Evolutionary conservation across 1,140 invertebrate genomes (phyloP).

Genomic region (Anastrepha ludens): DNA sequence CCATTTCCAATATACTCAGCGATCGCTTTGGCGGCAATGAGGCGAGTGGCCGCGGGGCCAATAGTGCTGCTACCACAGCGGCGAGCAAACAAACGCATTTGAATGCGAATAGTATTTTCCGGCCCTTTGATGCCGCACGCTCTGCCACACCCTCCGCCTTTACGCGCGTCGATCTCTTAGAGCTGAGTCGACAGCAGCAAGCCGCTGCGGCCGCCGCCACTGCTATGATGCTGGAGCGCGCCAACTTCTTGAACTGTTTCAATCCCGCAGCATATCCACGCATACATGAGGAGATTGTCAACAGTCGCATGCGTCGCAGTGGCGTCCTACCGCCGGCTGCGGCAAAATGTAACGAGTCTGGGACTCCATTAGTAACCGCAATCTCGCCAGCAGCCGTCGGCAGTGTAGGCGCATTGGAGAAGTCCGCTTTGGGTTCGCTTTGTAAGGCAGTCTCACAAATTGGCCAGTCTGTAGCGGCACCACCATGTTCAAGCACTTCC

Average conservation of each 20-base stretch:
- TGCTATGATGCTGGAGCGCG: constrained; percentile 72
- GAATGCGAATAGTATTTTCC: constrained; percentile 64
- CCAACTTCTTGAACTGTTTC: constrained; percentile 72
- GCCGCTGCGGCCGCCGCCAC: constrained; percentile 69
- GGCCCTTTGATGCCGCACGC: constrained; percentile 69
- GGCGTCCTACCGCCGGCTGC: constrained; percentile 55
- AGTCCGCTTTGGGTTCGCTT: constrained; percentile 76
- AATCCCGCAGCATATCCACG: constrained; percentile 72
- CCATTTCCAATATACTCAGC: constrained; percentile 73
- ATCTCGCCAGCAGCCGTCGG: constrained; percentile 31
- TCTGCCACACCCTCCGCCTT: constrained; percentile 70
- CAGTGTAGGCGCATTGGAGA: constrained; percentile 58
- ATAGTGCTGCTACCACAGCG: background rate
- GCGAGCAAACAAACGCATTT: constrained; percentile 23
- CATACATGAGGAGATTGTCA: constrained; percentile 72
- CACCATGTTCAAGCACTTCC: constrained; percentile 55
- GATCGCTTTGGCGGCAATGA: constrained; percentile 69
- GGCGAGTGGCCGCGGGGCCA: constrained; percentile 6
- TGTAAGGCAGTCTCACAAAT: constrained; percentile 80
- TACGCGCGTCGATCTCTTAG: constrained; percentile 69
- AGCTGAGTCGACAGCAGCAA: constrained; percentile 71
- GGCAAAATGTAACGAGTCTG: constrained; percentile 48
- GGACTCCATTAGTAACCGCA: constrained; percentile 57
- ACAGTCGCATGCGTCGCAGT: constrained; percentile 67
- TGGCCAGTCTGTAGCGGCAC: constrained; percentile 71